These are phyloP conservation scores for Amblyornis subalaris DNA, from an alignment of 2,113 vertebrate genomes.

Conservation along the genomic window DNA sequence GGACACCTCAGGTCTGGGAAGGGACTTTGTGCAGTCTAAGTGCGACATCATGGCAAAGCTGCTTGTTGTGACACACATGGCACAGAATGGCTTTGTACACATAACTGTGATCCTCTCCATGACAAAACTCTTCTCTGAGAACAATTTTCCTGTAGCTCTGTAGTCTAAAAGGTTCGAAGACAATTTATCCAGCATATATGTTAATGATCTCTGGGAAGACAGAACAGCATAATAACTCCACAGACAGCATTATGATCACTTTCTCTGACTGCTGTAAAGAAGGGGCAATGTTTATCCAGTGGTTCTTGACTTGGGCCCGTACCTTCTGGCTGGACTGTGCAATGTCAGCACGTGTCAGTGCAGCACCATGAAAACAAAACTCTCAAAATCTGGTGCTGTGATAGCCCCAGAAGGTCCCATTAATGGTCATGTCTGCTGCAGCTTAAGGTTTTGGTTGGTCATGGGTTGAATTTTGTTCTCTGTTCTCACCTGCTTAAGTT, in stretches of 20 bases:
- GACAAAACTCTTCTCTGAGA: neutral
- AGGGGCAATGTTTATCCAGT: fast-evolving
- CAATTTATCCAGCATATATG: neutral
- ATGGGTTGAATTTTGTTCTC: neutral
- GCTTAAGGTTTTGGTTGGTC: neutral
- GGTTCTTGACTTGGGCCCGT: fast-evolving
- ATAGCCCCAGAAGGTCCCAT: neutral
- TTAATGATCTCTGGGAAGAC: neutral
- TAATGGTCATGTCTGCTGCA: neutral
- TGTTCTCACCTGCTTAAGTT: neutral
- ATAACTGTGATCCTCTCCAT: fast-evolving
- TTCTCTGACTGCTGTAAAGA: neutral
- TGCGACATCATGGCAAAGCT: neutral
- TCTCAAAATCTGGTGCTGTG: neutral
- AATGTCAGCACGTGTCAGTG: neutral
- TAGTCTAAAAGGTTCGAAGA: neutral
- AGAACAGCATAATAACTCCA: neutral
- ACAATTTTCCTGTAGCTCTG: neutral
- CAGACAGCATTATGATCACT: neutral
- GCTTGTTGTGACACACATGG: neutral
- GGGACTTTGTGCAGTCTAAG: neutral
- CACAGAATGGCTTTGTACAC: neutral
- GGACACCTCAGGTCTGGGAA: neutral
- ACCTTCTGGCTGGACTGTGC: neutral
- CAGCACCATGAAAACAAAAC: neutral